Evolutionary conservation across 1,140 invertebrate genomes (phyloP), one percentile per base, ranked within the genome.

Genomic region (Drosophila mayri): DNA sequence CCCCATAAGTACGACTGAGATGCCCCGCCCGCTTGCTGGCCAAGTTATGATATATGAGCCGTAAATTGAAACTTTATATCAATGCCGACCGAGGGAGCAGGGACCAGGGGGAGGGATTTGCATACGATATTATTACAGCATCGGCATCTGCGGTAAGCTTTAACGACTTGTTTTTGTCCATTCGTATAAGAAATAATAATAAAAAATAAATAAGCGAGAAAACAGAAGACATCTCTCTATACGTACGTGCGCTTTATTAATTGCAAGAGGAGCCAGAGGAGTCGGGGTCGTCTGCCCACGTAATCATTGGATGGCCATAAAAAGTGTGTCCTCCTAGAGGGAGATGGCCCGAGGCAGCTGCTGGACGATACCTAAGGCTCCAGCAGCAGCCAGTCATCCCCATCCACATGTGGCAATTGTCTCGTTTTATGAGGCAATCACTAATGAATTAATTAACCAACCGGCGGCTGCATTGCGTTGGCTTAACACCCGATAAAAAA

Each of bases 31-130:
- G 63, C 49, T 47, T 35, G 64, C 61, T 76, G 81, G 37, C 67
- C 78, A 79, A 80, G 60, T 80, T 90, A 90, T 88, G 85, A 88
- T 88, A 88, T 90, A 88, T 88, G 85, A 88, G 62, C 74, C 84
- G 84, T 88, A 88, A 88, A 88, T 88, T 90, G 84, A 88, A 90
- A 88, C 80, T 88, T 87, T 84, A 87, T 87, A 87, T 88, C 76
- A 78, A 78, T 78, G 76, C 65, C 75, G 66, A 40, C 55, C 10
- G 28, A 63, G 76, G 77, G 72, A 18, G n/a, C 28, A 12, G 25
- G 47, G 50, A 18, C 10, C n/a, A 7, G 14, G 52, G 47, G 47
- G 43, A 76, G 72, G 80, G 77, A 88, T 88, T 88, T 88, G 81
- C 84, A 90, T 90, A 80, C 85, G 76, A 74, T 84, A 84, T 90